Base-by-base conservation (phyloP, 2,888 invertebrate genomes). In the Drosophila bunnanda region DNA sequence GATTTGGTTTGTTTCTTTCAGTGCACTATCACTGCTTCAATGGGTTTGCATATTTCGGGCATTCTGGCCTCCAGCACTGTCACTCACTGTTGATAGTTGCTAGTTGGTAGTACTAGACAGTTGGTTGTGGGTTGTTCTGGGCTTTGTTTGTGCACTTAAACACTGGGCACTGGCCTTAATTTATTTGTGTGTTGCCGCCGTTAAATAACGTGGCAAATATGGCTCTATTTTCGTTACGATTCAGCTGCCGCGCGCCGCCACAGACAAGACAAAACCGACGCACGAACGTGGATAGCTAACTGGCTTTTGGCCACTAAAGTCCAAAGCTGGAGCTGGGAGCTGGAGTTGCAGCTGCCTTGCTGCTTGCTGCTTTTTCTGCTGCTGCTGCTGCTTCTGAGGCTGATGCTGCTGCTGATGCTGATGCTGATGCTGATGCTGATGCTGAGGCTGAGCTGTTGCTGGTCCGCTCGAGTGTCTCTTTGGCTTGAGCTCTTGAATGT, bases 401-500 rank as follows among this genome's bases (percentile, higher is more conserved):
- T 44, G 44, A 4, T 25, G 70, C n/a, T 36, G 62, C 32, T 25
- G 62, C 9, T n/a, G 66, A 28, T 30, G 32, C 17, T 39, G 2
- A 4, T 48, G 80, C 48, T 57, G 78, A 60, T 41, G 71, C 32
- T 34, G 55, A 15, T 41, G 55, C 41, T 44, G 64, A 43, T 41
- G 75, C 43, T 44, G 54, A 48, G 57, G 75, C 57, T 61, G 62
- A 65, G 78, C 74, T 72, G 80, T 56, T 66, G 79, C 88, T 88
- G 91, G 88, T 91, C 92, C 92, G 92, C 90, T 92, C 91, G 92
- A 92, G 92, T 91, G 91, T 82, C 91, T 91, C 92, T 91, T 90
- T 91, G 89, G 92, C 92, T 91, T 91, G 91, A 91, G 92, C 91
- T 91, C 91, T 91, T 92, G 90, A 91, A 93, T 92, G 91, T 92